Percentiles rank a stretch among this genome's conserved stretches.
Conservation (phyloP, 2,888 invertebrate species). For the Pyrocoelia pectoralis region DNA sequence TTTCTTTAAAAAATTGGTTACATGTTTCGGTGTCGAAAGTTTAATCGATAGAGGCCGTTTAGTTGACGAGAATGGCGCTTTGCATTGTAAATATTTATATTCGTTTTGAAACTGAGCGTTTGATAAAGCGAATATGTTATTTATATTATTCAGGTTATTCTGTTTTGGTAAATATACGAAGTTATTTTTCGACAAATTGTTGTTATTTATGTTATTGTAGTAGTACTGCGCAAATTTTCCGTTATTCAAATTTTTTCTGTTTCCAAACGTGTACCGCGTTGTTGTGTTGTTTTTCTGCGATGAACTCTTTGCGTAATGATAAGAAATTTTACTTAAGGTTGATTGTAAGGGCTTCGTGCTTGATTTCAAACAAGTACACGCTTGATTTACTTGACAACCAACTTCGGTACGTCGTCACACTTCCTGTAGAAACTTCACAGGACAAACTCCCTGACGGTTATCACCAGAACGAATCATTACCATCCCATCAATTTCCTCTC, state of each 20-base stretch:
- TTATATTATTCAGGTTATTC: constrained; percentile 54
- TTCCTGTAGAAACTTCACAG: constrained; percentile 93
- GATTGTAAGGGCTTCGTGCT: constrained; percentile 34
- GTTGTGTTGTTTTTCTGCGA: constrained; percentile 47
- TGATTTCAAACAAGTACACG: constrained; percentile 46
- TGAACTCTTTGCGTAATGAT: constrained; percentile 49
- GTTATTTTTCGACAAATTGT: constrained; percentile 53
- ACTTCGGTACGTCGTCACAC: constrained; percentile 78
- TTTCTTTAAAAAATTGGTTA: constrained; percentile 57
- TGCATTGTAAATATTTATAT: constrained; percentile 50
- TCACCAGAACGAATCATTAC: constrained; percentile 93
- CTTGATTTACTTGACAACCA: constrained; percentile 52
- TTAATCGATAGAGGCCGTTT: constrained; percentile 60
- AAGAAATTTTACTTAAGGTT: constrained; percentile 53
- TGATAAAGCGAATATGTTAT: constrained; percentile 51
- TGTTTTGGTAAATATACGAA: constrained; percentile 46
- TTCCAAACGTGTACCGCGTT: constrained; percentile 48
- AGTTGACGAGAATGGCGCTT: constrained; percentile 65
- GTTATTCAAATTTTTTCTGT: constrained; percentile 52
- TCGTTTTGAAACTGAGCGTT: constrained; percentile 41
- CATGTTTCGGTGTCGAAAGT: constrained; percentile 58
- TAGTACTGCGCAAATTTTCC: constrained; percentile 55
- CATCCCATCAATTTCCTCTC: constrained; percentile 93
- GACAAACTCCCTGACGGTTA: constrained; percentile 92
- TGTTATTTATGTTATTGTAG: constrained; percentile 57